Conservation (phyloP, 2,797 vertebrate species). For the Gadopsis marmoratus region DNA sequence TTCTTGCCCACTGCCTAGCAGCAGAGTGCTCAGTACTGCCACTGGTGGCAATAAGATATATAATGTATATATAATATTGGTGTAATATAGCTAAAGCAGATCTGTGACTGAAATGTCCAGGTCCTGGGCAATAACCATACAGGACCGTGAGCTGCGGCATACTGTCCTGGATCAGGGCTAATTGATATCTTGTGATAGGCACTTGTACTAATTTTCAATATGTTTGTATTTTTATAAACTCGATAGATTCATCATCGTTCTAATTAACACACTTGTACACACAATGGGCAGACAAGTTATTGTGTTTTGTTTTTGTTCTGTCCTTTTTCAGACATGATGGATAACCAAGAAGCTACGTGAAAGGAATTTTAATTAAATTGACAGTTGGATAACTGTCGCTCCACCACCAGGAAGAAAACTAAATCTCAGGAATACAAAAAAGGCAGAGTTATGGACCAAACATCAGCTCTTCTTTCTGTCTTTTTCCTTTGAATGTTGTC, state of each 20-base stretch:
- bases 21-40: not conserved
- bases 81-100: not conserved
- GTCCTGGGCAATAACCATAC: not conserved
- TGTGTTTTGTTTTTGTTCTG: not conserved
- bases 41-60: not conserved
- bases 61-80: too few species aligned
- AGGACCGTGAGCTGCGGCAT: not conserved
- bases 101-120: not conserved
- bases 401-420: slow-evolving; percentile 26
- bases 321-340: slow-evolving; percentile 75
- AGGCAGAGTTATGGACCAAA: slow-evolving; percentile 34
- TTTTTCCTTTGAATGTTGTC: slow-evolving; percentile 13
- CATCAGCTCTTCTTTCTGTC: not conserved
- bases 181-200: not conserved
- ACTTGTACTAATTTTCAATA: not conserved
- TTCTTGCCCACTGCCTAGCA: not conserved
- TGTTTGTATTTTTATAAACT: not conserved
- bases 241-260: not conserved
- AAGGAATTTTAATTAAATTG: not conserved
- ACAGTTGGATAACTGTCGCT: slow-evolving; percentile 24
- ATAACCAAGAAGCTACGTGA: slow-evolving; percentile 58
- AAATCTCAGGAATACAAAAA: slow-evolving; percentile 53
- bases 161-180: not conserved
- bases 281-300: not conserved
- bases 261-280: not conserved